phyloP scores from a whole-genome alignment of 2,113 vertebrate genomes.

The Butastur rufipennis region DNA sequence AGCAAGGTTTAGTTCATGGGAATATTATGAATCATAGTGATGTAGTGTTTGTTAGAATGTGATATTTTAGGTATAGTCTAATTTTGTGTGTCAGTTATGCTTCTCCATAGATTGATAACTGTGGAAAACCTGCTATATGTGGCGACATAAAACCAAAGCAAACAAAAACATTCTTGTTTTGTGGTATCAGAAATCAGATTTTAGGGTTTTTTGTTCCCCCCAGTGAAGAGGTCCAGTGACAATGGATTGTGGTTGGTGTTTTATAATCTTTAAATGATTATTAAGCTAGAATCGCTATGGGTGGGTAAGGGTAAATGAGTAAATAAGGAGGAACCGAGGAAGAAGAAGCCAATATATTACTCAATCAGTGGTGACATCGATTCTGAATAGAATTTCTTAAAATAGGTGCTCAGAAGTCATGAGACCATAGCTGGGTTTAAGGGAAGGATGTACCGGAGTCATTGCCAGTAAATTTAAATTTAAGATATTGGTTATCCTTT shows the following conservation, averaged over 20 bases:
- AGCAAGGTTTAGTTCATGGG: background rate
- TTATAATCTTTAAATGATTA: background rate
- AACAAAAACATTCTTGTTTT: background rate
- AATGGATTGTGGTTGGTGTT: background rate
- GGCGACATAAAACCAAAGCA: background rate
- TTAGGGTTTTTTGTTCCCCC: rapidly evolving
- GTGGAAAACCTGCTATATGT: background rate
- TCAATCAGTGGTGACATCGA: background rate
- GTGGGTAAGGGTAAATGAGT: background rate
- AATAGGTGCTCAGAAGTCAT: background rate
- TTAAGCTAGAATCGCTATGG: background rate
- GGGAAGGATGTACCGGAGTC: background rate
- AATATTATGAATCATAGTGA: background rate
- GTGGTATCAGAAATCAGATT: background rate
- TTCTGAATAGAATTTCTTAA: background rate
- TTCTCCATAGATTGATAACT: background rate
- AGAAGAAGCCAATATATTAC: background rate
- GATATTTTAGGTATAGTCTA: background rate
- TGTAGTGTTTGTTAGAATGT: background rate
- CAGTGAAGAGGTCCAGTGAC: background rate
- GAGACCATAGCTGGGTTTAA: background rate
- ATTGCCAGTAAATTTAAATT: background rate
- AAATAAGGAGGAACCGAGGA: background rate
- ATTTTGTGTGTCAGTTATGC: background rate
- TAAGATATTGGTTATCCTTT: background rate